Evolutionary conservation across 2,797 vertebrate species (phyloP), one percentile per base, ranked within the genome.

Genomic region (Tympanoctomys barrerae): DNA sequence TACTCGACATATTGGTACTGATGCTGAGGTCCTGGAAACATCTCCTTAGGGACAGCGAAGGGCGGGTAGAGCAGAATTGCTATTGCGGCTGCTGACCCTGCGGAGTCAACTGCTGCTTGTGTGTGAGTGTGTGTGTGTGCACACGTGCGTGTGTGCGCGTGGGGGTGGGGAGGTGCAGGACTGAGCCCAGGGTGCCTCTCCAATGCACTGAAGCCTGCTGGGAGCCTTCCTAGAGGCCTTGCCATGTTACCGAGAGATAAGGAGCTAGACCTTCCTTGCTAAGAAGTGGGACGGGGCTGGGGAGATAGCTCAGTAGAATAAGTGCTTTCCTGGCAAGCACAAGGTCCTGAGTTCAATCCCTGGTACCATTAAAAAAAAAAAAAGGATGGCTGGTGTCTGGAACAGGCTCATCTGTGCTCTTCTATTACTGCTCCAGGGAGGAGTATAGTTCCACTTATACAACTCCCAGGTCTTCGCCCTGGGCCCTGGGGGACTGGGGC

Each of bases 41-140:
- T 19, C 68, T 46, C 31, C 10, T 36, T 21, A 16, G 11, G 33
- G 59, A 33, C 33, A 33, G 2, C 0, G 2, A 54, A n/a, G 26
- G 12, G 13, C 46, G 33, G n/a, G 62, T 91, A 0, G n/a, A 59
- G 4, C 0, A 59, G 0, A 13, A 18, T 54, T 21, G 0, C 52
- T 39, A 1, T 10, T 10, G 19, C 21, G 78, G 61, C 62, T 0
- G 21, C n/a, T 22, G 46, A 70, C 39, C 14, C 31, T 7, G 39
- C 1, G 1, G 46, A n/a, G 46, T n/a, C 52, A 2, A 82, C 73
- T 66, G 71, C 33, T 61, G 62, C 46, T 42, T 14, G n/a, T 5
- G 4, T 19, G 31, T 24, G 22, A 18, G 54, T 57, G 54, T 57
- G 54, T 5, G 54, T 57, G 54, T 18, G 54, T 57, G 16, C 16